A percentile compares a stretch with the other conserved stretches of the same genome.
Evolutionary conservation across 1,140 invertebrate genomes (phyloP).

Genomic region (Leptinotarsa lineolata): DNA sequence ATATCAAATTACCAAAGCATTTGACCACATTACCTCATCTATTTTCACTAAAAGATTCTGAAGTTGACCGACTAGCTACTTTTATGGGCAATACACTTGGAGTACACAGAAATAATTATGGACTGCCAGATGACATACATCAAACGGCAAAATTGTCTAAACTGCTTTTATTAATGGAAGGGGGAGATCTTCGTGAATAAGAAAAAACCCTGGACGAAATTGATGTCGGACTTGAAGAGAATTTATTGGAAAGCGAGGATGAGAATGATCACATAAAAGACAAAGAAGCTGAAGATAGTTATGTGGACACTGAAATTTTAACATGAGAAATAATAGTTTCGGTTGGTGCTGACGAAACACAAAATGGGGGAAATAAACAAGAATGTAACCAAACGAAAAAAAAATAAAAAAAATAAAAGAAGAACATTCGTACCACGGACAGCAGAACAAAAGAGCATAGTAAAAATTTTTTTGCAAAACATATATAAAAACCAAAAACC

Average conservation of each 20-base stretch:
- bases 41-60: constrained; percentile 48
- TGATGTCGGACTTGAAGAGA: constrained; percentile 47
- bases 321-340: neutral
- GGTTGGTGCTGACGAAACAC: neutral
- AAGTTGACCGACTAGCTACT: constrained; percentile 40
- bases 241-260: constrained; percentile 13
- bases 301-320: neutral
- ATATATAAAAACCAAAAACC: constrained; percentile 21
- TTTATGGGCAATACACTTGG: constrained; percentile 48
- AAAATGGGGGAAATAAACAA: constrained; percentile 47
- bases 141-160: constrained; percentile 38
- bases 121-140: constrained; percentile 35
- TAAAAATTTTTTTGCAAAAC: constrained; percentile 17
- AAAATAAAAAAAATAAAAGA: constrained; percentile 10
- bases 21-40: constrained; percentile 48
- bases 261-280: neutral
- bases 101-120: constrained; percentile 31
- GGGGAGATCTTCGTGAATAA: constrained; percentile 43
- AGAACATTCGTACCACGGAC: constrained; percentile 1
- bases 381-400: constrained; percentile 48
- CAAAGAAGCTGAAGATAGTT: neutral
- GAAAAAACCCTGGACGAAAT: constrained; percentile 48
- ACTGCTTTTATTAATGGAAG: constrained; percentile 35
- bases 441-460: constrained; percentile 23
- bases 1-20: constrained; percentile 50